These are phyloP conservation scores for Nemopilema nomurai DNA, from an alignment of 30 jellyfish, hydroid and myxozoan species.

Conservation along the genomic window DNA sequence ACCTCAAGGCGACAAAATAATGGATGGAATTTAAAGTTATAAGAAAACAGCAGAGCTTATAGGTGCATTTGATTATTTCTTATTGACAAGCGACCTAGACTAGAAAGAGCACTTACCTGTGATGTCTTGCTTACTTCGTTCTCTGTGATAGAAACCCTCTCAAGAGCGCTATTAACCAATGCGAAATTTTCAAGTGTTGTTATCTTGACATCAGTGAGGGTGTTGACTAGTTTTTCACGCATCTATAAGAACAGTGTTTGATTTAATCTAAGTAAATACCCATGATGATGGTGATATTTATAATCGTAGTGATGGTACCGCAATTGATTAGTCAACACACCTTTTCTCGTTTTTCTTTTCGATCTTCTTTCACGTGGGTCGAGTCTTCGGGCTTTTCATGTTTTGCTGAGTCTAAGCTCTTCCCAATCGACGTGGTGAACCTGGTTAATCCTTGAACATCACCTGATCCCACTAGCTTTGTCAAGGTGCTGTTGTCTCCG, in stretches of 20 bases:
- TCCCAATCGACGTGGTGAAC: constrained; percentile 42
- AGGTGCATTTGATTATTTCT: too few relatives aligned
- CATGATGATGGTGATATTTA: too few relatives aligned
- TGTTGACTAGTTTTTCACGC: constrained; percentile 15
- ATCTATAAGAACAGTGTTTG: constrained; percentile 3
- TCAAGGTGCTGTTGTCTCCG: constrained; percentile 35
- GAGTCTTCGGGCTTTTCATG: neutral
- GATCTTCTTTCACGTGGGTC: neutral
- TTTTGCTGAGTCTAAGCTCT: constrained; percentile 37
- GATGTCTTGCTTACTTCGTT: constrained; percentile 30
- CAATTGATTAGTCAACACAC: neutral
- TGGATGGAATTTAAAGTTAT: too few relatives aligned
- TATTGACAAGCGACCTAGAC: neutral
- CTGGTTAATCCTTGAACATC: constrained; percentile 37
- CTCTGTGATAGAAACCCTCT: constrained; percentile 31
- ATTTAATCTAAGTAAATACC: too few relatives aligned
- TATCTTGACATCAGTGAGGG: constrained; percentile 24
- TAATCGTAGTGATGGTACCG: too few relatives aligned
- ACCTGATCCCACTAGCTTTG: constrained; percentile 25
- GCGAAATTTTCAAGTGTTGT: constrained; percentile 50
- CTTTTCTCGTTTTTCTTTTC: constrained; percentile 28
- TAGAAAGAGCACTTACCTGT: neutral
- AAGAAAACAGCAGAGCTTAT: too few relatives aligned
- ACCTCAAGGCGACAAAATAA: too few relatives aligned
- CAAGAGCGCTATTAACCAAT: constrained; percentile 38